Conservation (phyloP, 2,113 vertebrate species). For the Apeltes quadracus region DNA sequence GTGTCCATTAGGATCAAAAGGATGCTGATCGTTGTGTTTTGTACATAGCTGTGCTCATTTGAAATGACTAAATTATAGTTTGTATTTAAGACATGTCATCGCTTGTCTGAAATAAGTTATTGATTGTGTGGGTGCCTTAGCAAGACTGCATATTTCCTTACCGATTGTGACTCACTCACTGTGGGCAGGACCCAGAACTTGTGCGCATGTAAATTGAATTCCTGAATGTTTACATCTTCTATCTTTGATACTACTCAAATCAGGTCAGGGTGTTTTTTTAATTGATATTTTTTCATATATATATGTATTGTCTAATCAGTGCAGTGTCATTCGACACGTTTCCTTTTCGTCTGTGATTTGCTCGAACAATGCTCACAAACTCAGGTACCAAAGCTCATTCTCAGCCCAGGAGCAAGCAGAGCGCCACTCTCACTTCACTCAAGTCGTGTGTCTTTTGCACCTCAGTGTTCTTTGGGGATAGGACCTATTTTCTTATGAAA, state of each 20-base stretch:
- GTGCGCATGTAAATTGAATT: conserved; percentile 65
- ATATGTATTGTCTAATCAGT: conserved; percentile 21
- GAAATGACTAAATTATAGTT: conserved; percentile 76
- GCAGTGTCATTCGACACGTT: not conserved
- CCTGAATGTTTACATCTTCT: conserved; percentile 63
- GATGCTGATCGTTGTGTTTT: conserved; percentile 6
- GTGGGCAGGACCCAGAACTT: conserved; percentile 80
- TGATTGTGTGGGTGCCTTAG: conserved; percentile 63
- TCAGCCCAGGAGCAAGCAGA: not conserved
- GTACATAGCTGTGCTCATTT: conserved; percentile 56
- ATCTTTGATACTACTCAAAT: conserved; percentile 61
- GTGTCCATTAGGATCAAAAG: conserved; percentile 11
- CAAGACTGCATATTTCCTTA: conserved; percentile 36
- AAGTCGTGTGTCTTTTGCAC: not conserved
- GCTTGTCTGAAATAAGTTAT: conserved; percentile 69
- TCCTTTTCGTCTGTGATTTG: conserved; percentile 18
- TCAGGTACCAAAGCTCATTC: conserved; percentile 47
- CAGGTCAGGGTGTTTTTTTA: conserved; percentile 59
- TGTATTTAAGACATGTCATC: conserved; percentile 77
- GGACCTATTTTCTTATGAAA: conserved; percentile 3
- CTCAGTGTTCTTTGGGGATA: not conserved
- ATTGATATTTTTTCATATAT: conserved; percentile 2
- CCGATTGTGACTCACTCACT: conserved; percentile 41
- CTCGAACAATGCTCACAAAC: conserved; percentile 16
- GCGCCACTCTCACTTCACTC: not conserved